phyloP scores from a whole-genome alignment of 2,888 invertebrate genomes.

The Dione juno region DNA sequence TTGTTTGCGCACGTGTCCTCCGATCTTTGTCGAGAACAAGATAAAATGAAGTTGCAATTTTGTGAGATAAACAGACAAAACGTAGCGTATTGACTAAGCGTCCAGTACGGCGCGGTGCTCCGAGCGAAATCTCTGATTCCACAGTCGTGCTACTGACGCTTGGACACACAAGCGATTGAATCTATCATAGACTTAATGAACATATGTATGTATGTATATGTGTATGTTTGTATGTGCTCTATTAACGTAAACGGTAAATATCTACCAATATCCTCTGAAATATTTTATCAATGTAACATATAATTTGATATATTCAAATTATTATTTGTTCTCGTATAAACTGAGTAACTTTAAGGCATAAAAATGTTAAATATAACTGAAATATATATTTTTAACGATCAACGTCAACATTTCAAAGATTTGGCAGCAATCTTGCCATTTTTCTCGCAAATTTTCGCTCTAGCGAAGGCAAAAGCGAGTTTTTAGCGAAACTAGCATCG shows the following conservation, averaged over 20 bases:
- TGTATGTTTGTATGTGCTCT: slow-evolving; percentile 21
- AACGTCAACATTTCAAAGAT: slow-evolving; percentile 31
- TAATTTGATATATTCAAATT: background rate
- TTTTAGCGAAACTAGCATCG: slow-evolving; percentile 63
- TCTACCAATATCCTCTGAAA: background rate
- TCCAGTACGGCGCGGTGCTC: slow-evolving; percentile 40
- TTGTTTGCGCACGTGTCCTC: slow-evolving; percentile 23
- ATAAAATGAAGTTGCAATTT: slow-evolving; percentile 44
- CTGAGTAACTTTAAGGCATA: background rate
- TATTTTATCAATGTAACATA: background rate
- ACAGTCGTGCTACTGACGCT: slow-evolving; percentile 38
- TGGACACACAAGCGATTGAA: slow-evolving; percentile 27
- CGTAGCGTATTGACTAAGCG: slow-evolving; percentile 45
- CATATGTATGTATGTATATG: no score
- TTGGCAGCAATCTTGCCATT: slow-evolving; percentile 30
- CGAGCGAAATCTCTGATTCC: slow-evolving; percentile 39
- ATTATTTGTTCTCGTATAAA: no score
- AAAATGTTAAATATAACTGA: slow-evolving; percentile 16
- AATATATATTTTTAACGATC: slow-evolving; percentile 12
- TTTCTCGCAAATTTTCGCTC: slow-evolving; percentile 33
- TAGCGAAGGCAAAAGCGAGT: slow-evolving; percentile 41
- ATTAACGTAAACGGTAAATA: slow-evolving; percentile 12
- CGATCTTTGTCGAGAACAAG: slow-evolving; percentile 26
- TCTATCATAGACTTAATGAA: slow-evolving; percentile 26
- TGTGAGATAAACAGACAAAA: slow-evolving; percentile 42